A percentile compares a stretch with the other conserved stretches of the same genome.
These are phyloP conservation scores for Mesorhabditis belari DNA, from an alignment of 2,888 invertebrate species.

Conservation along the genomic window DNA sequence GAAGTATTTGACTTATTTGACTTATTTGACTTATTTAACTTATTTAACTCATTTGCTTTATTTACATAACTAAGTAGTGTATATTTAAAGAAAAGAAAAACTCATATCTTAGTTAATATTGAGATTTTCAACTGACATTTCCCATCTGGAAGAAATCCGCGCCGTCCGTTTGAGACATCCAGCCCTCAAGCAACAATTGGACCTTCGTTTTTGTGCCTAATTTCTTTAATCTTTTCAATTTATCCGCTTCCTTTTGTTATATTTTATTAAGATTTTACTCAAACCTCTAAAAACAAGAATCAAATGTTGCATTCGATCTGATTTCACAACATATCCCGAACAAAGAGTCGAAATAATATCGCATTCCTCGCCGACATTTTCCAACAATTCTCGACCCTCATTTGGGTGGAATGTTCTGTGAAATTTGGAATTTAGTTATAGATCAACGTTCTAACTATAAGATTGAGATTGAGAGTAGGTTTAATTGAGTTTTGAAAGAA, in stretches of 20 bases:
- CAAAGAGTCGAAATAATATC: slow-evolving; percentile 36
- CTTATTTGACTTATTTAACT: not conserved
- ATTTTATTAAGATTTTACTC: too few species aligned
- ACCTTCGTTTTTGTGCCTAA: slow-evolving; percentile 27
- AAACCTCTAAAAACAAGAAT: not conserved
- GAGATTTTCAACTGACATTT: slow-evolving; percentile 29
- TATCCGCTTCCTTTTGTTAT: too few species aligned
- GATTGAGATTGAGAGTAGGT: too few species aligned
- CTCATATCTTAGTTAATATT: too few species aligned
- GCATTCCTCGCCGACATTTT: slow-evolving; percentile 13
- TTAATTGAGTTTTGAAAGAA: too few species aligned
- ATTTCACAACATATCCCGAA: slow-evolving; percentile 20
- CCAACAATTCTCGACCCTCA: slow-evolving; percentile 8
- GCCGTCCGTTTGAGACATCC: slow-evolving; percentile 32
- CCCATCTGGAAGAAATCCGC: slow-evolving; percentile 45
- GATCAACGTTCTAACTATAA: too few species aligned
- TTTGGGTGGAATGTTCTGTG: slow-evolving; percentile 14
- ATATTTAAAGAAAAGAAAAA: not conserved
- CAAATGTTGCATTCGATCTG: not conserved
- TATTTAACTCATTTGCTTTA: not conserved
- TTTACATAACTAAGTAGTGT: not conserved
- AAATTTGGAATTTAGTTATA: too few species aligned
- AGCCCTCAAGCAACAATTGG: slow-evolving; percentile 42
- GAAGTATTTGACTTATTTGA: not conserved
- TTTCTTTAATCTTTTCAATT: too few species aligned